Evolutionary conservation across 2,888 invertebrate species (phyloP), one percentile per base, ranked within the genome.

Genomic region (Platerodrilus igneus): DNA sequence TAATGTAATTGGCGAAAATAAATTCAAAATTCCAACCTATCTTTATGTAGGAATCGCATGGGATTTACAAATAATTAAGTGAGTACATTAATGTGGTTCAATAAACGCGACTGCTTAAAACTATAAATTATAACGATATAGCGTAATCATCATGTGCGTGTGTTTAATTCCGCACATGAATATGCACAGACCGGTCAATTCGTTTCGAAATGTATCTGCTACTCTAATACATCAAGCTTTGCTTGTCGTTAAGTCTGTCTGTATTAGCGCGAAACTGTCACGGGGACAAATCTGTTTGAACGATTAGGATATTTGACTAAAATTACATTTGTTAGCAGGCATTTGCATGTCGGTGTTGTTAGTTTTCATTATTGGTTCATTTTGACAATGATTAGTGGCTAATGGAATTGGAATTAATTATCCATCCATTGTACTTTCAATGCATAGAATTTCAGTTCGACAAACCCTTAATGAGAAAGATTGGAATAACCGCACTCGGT

Each of bases 261-360:
- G 59, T 56, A 63, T 65, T 65, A 64, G 59, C 57, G 56, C 52
- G 53, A 50, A 55, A 57, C 60, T 63, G 64, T 62, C 61, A 63
- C 57, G 48, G 55, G 59, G 58, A 65, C 66, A 65, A 65, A 65
- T 64, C 63, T 64, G 64, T 64, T 64, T 60, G 59, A 55, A 53
- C 64, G 62, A 64, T 64, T 66, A 60, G 64, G 59, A 62, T 62
- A 63, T 63, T 62, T 63, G 63, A 58, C 52, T 57, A 56, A 64
- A 65, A 66, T 64, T 64, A 60, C 62, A 60, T 65, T 63, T 61
- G 62, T 63, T 62, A 62, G 60, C 59, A 59, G 62, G 60, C 63
- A 62, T 64, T 63, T 62, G 30, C 35, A 43, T 10, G 19, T 34
- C 27, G 19, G 28, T 34, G 37, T 11, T 35, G 32, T 43, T 42